A percentile compares a stretch with the other conserved stretches of the same genome.
These are phyloP conservation scores for Enteromius paludinosus DNA, from an alignment of 2,797 vertebrate genomes.

Conservation along the genomic window DNA sequence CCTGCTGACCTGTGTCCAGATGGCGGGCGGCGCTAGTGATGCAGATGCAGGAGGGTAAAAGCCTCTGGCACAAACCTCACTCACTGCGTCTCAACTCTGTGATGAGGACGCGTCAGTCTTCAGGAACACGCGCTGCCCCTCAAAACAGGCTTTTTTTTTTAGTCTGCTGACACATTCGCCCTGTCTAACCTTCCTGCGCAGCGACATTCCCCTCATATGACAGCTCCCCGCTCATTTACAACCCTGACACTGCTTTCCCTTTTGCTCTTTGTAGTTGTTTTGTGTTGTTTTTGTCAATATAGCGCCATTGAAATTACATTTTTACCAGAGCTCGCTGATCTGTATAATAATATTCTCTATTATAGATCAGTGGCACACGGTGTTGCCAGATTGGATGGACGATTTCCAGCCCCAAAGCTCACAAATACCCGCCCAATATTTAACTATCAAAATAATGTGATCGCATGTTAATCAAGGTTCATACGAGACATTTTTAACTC, in stretches of 20 bases:
- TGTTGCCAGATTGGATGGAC: no score
- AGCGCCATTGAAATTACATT: not conserved
- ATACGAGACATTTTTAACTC: no score
- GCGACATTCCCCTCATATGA: not conserved
- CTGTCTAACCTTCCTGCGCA: not conserved
- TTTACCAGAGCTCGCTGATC: not conserved
- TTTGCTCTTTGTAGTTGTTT: not conserved
- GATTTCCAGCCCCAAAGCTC: no score
- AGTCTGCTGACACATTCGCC: conserved; percentile 33
- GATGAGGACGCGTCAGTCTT: conserved; percentile 68
- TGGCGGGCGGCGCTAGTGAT: conserved; percentile 41
- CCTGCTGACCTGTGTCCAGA: conserved; percentile 33
- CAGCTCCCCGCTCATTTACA: conserved; percentile 12
- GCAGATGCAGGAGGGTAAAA: conserved; percentile 4
- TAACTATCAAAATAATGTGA: no score
- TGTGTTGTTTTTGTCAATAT: not conserved
- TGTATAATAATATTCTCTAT: not conserved
- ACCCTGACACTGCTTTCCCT: conserved; percentile 39
- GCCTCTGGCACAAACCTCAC: conserved; percentile 44
- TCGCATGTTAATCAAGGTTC: no score
- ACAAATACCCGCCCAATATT: no score
- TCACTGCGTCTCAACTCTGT: conserved; percentile 64
- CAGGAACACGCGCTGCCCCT: conserved; percentile 55
- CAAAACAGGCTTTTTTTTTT: conserved; percentile 42
- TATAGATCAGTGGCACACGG: not conserved